Base-by-base conservation (phyloP, 53 echinoderm and acorn worm species). In the Mesocentrotus franciscanus region DNA sequence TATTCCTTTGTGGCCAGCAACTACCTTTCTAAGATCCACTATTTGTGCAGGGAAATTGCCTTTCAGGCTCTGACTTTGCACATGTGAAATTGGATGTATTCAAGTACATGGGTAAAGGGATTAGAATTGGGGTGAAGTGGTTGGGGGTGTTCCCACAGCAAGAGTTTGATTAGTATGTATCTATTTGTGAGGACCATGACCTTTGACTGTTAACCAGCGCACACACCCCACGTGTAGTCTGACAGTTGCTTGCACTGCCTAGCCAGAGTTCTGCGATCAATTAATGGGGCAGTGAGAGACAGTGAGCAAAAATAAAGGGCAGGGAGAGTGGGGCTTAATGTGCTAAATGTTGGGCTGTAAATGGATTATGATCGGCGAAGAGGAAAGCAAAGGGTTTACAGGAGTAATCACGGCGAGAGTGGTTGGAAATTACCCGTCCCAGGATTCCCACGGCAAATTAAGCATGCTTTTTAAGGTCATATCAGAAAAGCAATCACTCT, bases 41-140 rank as follows among this genome's bases (percentile, higher is more conserved):
- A 75, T 92, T 92, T 92, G 92, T 92, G 92, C 92, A 72, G 61
- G 92, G 92, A 92, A 92, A 92, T 92, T 92, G 92, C 92, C 92
- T 92, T 76, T 74, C 68, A 56, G 56, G 17, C 30, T 34, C 4
- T 16, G 36, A 92, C 71, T 71, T 92, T 92, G 92, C 92, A 92
- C 71, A 68, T 71, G 66, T 92, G 39, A 92, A 92, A 71, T 71
- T 36, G 71, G 66, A 39, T 58, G 90, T 83, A 8, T 83, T 83
- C 83, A 83, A 83, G 20, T 83, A 83, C 49, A 42, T 39, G 83
- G 22, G 39, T 42, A 49, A 83, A 83, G 42, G 83, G 20, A 16
- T 76, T 13, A 0, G 4, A 9, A 32, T 26, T 35, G 16, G 39
- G 16, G 35, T 15, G 79, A 17, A 42, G 35, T 36, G 79, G 39